A percentile compares a stretch with the other conserved stretches of the same genome.
phyloP scores from a whole-genome alignment of 1,140 invertebrate species.

The Eufriesea mexicana region DNA sequence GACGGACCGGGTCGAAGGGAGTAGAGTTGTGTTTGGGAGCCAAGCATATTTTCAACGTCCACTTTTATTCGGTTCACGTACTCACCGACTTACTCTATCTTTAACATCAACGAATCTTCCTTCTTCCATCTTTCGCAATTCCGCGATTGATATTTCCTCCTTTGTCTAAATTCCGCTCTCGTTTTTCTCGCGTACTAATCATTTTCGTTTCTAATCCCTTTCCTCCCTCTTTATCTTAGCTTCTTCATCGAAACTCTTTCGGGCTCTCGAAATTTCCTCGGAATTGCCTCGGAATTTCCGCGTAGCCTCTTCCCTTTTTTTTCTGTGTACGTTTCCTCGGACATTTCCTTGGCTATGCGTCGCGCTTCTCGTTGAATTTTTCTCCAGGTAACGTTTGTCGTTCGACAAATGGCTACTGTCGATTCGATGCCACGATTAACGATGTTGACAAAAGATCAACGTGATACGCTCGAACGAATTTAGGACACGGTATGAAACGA shows the following conservation, averaged over 20 bases:
- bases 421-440: neutral
- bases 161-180: neutral
- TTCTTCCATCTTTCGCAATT: neutral
- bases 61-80: slow-evolving; percentile 70
- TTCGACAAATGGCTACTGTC: neutral
- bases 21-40: slow-evolving; percentile 23
- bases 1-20: neutral
- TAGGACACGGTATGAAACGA: too few relatives aligned
- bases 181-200: slow-evolving; percentile 8
- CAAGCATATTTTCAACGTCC: slow-evolving; percentile 65
- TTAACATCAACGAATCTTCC: slow-evolving; percentile 8
- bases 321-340: too few relatives aligned
- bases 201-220: slow-evolving; percentile 24
- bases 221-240: neutral
- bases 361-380: neutral
- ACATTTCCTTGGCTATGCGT: neutral
- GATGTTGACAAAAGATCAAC: too few relatives aligned
- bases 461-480: too few relatives aligned
- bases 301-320: neutral
- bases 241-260: neutral
- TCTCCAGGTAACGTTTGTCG: neutral
- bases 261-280: slow-evolving; percentile 1
- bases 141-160: slow-evolving; percentile 2
- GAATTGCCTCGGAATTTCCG: too few relatives aligned
- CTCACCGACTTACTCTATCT: slow-evolving; percentile 25